phyloP scores from a whole-genome alignment of 2,888 invertebrate genomes.

The Dynastes grantii region DNA sequence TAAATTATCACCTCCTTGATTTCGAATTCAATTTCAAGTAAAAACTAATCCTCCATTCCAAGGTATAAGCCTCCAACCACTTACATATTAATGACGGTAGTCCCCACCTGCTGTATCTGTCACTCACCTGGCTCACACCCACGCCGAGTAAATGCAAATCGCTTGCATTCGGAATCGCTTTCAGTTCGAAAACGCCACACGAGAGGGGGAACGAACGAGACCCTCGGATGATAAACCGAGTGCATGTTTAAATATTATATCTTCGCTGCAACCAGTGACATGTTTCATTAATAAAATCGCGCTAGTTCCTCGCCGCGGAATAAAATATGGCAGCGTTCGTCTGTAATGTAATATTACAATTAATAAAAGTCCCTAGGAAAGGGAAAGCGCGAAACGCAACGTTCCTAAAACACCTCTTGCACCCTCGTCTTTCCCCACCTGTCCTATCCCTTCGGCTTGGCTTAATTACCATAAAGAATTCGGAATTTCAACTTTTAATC shows the following conservation, averaged over 20 bases:
- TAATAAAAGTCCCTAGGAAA: slow-evolving; percentile 37
- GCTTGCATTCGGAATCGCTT: slow-evolving; percentile 7
- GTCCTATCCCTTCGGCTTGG: background rate
- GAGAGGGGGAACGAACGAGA: background rate
- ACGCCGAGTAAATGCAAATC: slow-evolving; percentile 16
- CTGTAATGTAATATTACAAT: slow-evolving; percentile 47
- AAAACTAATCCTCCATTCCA: too few relatives aligned
- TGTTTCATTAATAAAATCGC: slow-evolving; percentile 36
- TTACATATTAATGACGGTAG: slow-evolving; percentile 1
- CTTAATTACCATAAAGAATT: slow-evolving; percentile 43
- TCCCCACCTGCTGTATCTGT: background rate
- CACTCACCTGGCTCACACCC: background rate
- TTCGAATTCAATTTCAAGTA: too few relatives aligned
- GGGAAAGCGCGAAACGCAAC: slow-evolving; percentile 29
- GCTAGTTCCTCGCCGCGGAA: background rate
- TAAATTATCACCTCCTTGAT: background rate
- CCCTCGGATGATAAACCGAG: slow-evolving; percentile 33
- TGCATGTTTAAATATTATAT: slow-evolving; percentile 47
- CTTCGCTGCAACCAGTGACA: slow-evolving; percentile 32
- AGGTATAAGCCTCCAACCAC: background rate
- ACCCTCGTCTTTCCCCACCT: background rate
- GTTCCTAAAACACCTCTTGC: background rate
- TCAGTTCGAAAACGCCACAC: background rate
- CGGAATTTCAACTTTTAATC: slow-evolving; percentile 46
- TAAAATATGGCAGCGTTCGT: slow-evolving; percentile 31